Percentiles rank a stretch among this genome's conserved stretches.
phyloP scores from a whole-genome alignment of 2,888 invertebrate species.

The Ypsolopha scabrella region DNA sequence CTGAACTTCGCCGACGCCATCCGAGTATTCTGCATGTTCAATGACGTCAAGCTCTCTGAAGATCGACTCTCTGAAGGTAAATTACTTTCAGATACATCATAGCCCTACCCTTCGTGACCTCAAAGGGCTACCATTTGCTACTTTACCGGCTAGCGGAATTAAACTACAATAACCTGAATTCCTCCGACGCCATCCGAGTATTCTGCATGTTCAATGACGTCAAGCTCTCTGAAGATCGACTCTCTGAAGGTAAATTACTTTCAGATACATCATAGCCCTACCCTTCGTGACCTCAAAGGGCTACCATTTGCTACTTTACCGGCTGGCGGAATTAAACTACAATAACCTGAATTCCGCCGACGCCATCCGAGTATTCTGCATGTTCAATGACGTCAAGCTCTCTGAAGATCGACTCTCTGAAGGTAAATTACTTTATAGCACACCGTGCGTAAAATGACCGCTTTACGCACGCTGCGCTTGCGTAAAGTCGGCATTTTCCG shows the following conservation, averaged over 20 bases:
- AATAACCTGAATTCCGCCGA: no score
- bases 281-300: conserved; percentile 73
- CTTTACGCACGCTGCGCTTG: no score
- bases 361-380: no score
- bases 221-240: conserved; percentile 58
- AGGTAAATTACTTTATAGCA: conserved; percentile 23
- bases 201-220: conserved; percentile 69
- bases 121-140: conserved; percentile 73
- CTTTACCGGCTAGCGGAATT: conserved; percentile 70
- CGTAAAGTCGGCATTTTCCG: no score
- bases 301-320: conserved; percentile 71
- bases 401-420: conserved; percentile 46
- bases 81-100: conserved; percentile 63
- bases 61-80: conserved; percentile 30
- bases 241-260: conserved; percentile 25
- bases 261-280: conserved; percentile 71
- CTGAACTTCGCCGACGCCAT: conserved; percentile 74
- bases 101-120: conserved; percentile 69
- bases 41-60: conserved; percentile 72
- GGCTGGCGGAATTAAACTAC: conserved; percentile 68
- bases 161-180: no score
- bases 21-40: conserved; percentile 76
- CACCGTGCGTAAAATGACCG: no score
- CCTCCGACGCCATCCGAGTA: no score
- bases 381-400: conserved; percentile 73